Evolutionary conservation across 64 coral and sea anemone genomes (phyloP), one percentile per base, ranked within the genome.

Genomic region (Exaiptasia diaphana): DNA sequence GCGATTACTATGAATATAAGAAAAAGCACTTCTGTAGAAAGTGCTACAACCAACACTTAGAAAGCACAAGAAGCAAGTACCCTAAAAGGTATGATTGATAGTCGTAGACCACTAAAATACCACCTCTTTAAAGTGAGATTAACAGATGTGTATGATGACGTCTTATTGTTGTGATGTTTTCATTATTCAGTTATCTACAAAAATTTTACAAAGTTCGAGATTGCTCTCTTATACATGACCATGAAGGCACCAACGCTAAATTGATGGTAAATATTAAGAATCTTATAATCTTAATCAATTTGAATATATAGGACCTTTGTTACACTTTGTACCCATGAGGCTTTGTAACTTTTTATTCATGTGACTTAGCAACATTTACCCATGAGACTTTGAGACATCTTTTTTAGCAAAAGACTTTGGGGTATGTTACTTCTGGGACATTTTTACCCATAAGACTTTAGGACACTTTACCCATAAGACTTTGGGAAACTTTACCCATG

Each of bases 161-260:
- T 8, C 9, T 24, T 65, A 7, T 64, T n/a, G n/a, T n/a, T n/a
- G n/a, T n/a, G n/a, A n/a, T n/a, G n/a, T 43, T 76, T 33, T 68
- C 53, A 53, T 18, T 85, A 11, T 80, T 36, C 44, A 97, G 94
- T 68, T 84, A 78, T 64, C 80, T 97, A 18, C 78, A 75, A 21
- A 82, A 91, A 36, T 97, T 97, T 22, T 84, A 73, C 64, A 97
- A 97, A 84, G 94, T 97, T 11, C 65, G 94, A 75, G 89, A 97
- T 50, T 97, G 94, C 43, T 92, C 89, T 29, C 86, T 71, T 44
- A 88, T 97, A 77, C 94, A 97, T 60, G 81, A 88, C 28, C 94
- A 97, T 37, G 94, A 97, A 69, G 94, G 94, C 85, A 97, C 94
- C 38, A 97, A 97, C 75, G 94, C 94, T 20, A 97, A 70, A 81